Percentiles rank a stretch among this genome's conserved stretches.
These are phyloP conservation scores for Eretmochelys imbricata DNA, from an alignment of 2,113 vertebrate species.

Conservation along the genomic window DNA sequence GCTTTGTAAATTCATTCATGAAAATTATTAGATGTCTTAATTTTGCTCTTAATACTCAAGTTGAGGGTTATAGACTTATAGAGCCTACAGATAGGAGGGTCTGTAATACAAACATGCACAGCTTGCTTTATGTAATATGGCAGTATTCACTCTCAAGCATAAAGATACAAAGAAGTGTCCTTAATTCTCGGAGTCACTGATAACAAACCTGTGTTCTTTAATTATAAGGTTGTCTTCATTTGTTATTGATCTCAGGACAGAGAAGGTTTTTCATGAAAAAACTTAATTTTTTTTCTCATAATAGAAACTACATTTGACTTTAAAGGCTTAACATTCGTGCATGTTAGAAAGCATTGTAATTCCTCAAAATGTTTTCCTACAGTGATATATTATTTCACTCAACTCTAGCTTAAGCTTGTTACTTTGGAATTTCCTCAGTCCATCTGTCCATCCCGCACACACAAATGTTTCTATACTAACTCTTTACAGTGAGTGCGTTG, in stretches of 20 bases:
- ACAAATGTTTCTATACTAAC: background rate
- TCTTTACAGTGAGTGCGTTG: too few species aligned
- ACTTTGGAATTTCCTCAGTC: background rate
- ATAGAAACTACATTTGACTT: background rate
- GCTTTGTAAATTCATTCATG: background rate
- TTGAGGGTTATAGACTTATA: background rate
- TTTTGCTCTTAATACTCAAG: background rate
- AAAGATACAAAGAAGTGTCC: background rate
- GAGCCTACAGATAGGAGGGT: background rate
- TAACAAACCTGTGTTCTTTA: background rate
- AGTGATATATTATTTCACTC: background rate
- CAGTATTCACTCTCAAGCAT: background rate
- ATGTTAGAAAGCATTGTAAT: background rate
- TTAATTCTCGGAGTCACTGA: background rate
- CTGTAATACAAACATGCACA: background rate
- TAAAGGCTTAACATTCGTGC: background rate
- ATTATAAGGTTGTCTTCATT: background rate
- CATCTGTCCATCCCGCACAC: background rate
- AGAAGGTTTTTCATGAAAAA: background rate
- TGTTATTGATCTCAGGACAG: background rate
- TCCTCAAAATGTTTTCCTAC: background rate
- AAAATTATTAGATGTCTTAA: background rate
- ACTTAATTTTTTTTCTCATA: background rate
- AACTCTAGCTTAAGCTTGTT: background rate
- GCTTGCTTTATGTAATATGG: background rate